Evolutionary conservation across 1,140 invertebrate species (phyloP).

Genomic region (Psilanteris sp.): DNA sequence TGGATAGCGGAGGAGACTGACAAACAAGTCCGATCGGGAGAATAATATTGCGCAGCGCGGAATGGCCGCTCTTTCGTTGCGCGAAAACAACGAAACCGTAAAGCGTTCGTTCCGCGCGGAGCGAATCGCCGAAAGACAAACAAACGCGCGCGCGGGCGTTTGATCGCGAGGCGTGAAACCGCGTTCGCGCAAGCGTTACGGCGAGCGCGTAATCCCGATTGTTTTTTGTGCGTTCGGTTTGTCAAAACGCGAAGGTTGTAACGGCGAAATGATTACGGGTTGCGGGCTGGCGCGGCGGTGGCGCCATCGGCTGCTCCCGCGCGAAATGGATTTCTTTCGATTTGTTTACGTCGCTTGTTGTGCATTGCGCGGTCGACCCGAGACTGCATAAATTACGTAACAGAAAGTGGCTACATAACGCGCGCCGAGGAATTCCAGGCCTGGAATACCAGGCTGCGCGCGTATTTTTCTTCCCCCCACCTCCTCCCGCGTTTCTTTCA

Average conservation of each 20-base stretch:
- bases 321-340: constrained; percentile 43
- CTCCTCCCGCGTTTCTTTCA: constrained; percentile 15
- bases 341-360: constrained; percentile 52
- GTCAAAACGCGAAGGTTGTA: background rate
- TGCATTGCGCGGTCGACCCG: constrained; percentile 33
- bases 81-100: too few species aligned
- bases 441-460: constrained; percentile 5
- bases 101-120: too few species aligned
- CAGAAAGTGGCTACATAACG: constrained; percentile 57
- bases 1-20: too few species aligned
- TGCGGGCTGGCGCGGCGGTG: constrained; percentile 4
- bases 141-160: too few species aligned
- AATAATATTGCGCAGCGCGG: too few species aligned
- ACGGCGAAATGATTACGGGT: constrained; percentile 9
- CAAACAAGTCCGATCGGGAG: too few species aligned
- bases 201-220: constrained; percentile 4
- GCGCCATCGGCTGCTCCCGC: constrained; percentile 37
- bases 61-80: too few species aligned
- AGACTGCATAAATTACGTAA: constrained; percentile 59
- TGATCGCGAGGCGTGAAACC: too few species aligned
- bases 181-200: too few species aligned
- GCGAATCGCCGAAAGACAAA: too few species aligned
- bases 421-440: constrained; percentile 47
- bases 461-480: constrained; percentile 18
- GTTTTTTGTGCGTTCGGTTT: constrained; percentile 6